Evolutionary conservation across 2,888 invertebrate species (phyloP).

Genomic region (Melinaea menophilus): DNA sequence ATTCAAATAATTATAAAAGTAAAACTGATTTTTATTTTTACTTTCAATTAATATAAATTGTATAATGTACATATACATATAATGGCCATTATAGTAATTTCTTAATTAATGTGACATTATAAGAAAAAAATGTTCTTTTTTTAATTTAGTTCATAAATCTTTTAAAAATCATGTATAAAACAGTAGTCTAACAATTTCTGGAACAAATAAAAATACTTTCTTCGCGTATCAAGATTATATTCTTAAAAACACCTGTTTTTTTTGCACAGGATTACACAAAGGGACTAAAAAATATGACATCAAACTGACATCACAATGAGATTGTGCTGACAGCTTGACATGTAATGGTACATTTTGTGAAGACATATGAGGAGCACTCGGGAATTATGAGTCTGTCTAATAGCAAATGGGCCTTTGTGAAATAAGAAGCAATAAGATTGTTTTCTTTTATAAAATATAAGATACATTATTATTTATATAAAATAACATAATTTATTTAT

Average conservation of each 20-base stretch:
- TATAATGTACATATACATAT: too few species aligned
- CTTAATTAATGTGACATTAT: too few species aligned
- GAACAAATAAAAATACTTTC: background rate
- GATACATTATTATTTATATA: too few species aligned
- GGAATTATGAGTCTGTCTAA: background rate
- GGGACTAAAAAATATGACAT: background rate
- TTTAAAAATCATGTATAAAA: too few species aligned
- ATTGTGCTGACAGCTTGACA: slow-evolving; percentile 3
- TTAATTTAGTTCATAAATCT: too few species aligned
- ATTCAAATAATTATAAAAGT: too few species aligned
- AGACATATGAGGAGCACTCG: background rate
- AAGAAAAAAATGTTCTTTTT: too few species aligned
- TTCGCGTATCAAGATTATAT: too few species aligned
- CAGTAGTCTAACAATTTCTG: background rate
- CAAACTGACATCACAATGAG: slow-evolving; percentile 3
- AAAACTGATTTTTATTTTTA: too few species aligned
- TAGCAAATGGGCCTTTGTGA: background rate
- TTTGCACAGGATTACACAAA: background rate
- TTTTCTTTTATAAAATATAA: background rate
- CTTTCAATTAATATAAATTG: too few species aligned
- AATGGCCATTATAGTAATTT: too few species aligned
- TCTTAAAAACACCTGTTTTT: background rate
- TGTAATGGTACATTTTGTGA: background rate
- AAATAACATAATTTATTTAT: too few species aligned
- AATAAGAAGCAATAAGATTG: background rate